These are phyloP conservation scores for Oceanodroma tethys DNA, from an alignment of 2,113 vertebrate species.

Conservation along the genomic window DNA sequence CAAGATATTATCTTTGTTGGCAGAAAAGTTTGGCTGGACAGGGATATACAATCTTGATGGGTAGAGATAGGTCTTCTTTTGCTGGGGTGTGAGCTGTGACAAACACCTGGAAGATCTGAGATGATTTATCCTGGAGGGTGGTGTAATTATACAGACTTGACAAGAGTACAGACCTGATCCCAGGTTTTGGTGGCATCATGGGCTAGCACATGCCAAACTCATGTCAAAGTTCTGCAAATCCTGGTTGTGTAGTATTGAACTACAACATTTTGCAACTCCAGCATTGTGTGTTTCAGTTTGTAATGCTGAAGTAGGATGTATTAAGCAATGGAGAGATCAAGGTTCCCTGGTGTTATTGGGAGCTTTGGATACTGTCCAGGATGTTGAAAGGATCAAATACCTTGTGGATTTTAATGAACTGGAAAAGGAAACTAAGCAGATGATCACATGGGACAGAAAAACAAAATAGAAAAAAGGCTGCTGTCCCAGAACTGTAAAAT, in stretches of 20 bases:
- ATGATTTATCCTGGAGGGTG: not conserved
- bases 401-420: not conserved
- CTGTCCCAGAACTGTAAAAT: not conserved
- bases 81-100: not conserved
- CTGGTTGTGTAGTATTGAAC: not conserved
- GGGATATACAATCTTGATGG: not conserved
- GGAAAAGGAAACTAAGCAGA: not conserved
- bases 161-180: not conserved
- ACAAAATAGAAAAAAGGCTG: not conserved
- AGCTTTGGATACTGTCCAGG: not conserved
- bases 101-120: not conserved
- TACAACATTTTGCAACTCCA: not conserved
- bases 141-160: not conserved
- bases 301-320: not conserved
- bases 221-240: not conserved
- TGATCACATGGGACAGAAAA: not conserved
- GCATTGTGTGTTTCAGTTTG: not conserved
- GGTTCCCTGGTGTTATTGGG: not conserved
- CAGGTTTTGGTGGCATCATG: not conserved
- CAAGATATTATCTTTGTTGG: not conserved
- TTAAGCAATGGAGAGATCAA: not conserved
- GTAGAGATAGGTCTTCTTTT: not conserved
- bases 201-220: not conserved
- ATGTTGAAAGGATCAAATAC: not conserved
- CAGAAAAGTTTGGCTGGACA: not conserved